phyloP scores from a whole-genome alignment of 2,888 invertebrate species.

The Tyria jacobaeae region DNA sequence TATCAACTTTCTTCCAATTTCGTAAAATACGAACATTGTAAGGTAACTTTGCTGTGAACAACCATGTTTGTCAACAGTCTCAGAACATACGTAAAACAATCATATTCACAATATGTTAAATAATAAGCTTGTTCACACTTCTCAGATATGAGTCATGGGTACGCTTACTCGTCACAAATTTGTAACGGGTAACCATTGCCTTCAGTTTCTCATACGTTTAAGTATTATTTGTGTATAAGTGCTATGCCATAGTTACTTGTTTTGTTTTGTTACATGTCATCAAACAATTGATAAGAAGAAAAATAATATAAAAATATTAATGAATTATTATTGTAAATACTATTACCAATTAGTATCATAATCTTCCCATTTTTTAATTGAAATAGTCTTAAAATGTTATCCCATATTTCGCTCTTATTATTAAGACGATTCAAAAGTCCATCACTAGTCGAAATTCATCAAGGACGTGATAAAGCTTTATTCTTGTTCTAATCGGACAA shows the following conservation, averaged over 20 bases:
- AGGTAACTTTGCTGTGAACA: neutral
- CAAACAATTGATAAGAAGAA: neutral
- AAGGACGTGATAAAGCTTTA: too few species aligned
- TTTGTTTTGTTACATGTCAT: neutral
- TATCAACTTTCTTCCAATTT: too few species aligned
- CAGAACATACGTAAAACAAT: neutral
- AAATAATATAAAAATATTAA: too few species aligned
- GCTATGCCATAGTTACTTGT: neutral
- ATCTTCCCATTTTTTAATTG: too few species aligned
- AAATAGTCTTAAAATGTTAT: too few species aligned
- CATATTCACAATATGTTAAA: neutral
- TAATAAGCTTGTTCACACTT: neutral
- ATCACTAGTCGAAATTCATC: too few species aligned
- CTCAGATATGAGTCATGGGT: conserved; percentile 18
- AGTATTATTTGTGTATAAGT: neutral
- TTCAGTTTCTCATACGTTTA: neutral
- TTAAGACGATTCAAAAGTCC: too few species aligned
- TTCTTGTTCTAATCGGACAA: too few species aligned
- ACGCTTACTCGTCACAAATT: conserved; percentile 30
- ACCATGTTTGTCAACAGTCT: neutral
- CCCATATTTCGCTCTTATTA: too few species aligned
- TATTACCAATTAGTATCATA: too few species aligned
- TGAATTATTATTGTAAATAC: too few species aligned
- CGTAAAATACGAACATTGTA: too few species aligned
- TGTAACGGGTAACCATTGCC: neutral